Evolutionary conservation across 2,113 vertebrate species (phyloP).

Genomic region (Indri indri): DNA sequence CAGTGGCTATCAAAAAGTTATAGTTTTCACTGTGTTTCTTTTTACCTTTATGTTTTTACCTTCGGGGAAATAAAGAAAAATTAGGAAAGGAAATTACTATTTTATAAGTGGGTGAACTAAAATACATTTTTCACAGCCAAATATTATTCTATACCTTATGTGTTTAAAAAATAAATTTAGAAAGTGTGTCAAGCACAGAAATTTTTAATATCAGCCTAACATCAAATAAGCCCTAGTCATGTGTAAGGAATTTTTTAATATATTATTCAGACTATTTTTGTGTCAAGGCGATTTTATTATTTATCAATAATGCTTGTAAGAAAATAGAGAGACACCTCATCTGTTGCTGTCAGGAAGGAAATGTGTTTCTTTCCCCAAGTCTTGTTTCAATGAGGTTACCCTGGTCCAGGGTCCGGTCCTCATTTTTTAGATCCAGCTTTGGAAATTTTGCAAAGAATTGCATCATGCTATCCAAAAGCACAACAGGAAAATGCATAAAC

Average conservation of each 20-base stretch:
- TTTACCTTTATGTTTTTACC: background rate
- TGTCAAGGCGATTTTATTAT: background rate
- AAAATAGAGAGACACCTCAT: background rate
- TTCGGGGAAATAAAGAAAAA: background rate
- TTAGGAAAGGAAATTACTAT: background rate
- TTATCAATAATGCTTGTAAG: background rate
- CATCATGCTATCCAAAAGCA: background rate
- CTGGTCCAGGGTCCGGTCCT: background rate
- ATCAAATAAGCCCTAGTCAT: background rate
- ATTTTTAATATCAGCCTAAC: background rate
- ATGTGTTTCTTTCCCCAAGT: background rate
- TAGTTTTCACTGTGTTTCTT: background rate
- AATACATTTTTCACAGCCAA: background rate
- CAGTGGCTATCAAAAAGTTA: background rate
- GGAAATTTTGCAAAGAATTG: background rate
- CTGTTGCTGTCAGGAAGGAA: background rate
- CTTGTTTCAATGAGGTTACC: background rate
- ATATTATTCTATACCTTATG: background rate
- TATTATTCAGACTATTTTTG: background rate
- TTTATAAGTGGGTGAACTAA: background rate
- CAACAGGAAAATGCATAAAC: background rate
- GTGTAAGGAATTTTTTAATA: background rate
- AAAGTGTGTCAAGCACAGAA: background rate
- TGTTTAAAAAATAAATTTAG: background rate
- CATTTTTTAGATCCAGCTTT: background rate